phyloP scores from a whole-genome alignment of 2,888 invertebrate species.

The Leptopterna dolabrata region DNA sequence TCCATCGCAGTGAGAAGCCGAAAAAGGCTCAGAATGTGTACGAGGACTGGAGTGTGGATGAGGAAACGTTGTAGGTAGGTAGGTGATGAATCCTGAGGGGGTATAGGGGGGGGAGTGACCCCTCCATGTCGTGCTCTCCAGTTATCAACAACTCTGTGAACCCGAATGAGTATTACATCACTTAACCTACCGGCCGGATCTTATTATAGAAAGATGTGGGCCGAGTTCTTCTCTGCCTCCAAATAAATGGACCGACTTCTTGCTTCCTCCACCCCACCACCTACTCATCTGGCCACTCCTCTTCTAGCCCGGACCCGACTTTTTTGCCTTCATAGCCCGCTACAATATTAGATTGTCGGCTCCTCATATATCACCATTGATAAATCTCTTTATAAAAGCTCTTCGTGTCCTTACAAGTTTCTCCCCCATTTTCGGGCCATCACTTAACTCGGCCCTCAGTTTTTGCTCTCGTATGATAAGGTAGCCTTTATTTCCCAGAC shows the following conservation, averaged over 20 bases:
- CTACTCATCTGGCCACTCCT: not conserved
- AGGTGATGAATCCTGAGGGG: too few species aligned
- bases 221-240: not conserved
- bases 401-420: not conserved
- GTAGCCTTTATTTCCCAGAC: too few species aligned
- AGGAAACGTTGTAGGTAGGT: too few species aligned
- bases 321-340: not conserved
- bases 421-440: not conserved
- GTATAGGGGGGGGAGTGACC: too few species aligned
- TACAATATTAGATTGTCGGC: conserved; percentile 16
- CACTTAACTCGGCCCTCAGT: not conserved
- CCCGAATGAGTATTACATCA: conserved; percentile 13
- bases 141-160: not conserved
- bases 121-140: too few species aligned
- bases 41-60: too few species aligned
- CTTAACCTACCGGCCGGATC: not conserved
- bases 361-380: conserved; percentile 19
- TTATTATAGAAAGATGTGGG: not conserved
- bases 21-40: too few species aligned
- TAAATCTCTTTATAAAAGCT: conserved; percentile 19
- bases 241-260: not conserved
- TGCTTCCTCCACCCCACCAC: not conserved
- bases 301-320: not conserved
- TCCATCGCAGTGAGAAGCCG: too few species aligned
- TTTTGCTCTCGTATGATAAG: not conserved